Conservation (phyloP, 2,888 invertebrate genomes). For the Osmoderma eremita region DNA sequence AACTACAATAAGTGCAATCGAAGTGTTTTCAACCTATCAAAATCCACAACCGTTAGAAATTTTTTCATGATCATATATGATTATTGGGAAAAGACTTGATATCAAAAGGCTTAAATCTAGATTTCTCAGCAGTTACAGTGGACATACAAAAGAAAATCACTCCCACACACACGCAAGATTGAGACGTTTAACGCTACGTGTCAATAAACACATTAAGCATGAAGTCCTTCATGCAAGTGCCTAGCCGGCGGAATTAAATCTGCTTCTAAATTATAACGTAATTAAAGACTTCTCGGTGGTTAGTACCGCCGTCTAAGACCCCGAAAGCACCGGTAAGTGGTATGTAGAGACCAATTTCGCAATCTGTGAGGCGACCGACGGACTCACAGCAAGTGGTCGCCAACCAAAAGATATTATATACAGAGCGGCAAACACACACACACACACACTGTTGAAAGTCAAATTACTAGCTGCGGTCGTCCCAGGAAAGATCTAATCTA, state of each 20-base stretch:
- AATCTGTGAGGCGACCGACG: not conserved
- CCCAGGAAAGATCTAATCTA: constrained; percentile 28
- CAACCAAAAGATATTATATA: constrained; percentile 13
- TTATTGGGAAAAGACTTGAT: too few species aligned
- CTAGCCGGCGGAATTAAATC: constrained; percentile 10
- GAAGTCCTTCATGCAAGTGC: constrained; percentile 12
- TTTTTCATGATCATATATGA: too few species aligned
- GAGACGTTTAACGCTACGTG: constrained; percentile 11
- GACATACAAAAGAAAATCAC: too few species aligned
- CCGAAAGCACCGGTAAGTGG: constrained; percentile 17
- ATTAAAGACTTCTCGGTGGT: constrained; percentile 23
- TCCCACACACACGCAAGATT: not conserved
- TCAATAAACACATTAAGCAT: constrained; percentile 5
- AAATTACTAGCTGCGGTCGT: constrained; percentile 23
- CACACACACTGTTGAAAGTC: constrained; percentile 20
- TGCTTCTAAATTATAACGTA: constrained; percentile 21
- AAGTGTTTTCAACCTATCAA: too few species aligned
- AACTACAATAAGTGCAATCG: too few species aligned
- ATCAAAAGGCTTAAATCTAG: too few species aligned
- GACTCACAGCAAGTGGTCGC: constrained; percentile 11
- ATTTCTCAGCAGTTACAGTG: too few species aligned
- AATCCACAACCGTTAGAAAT: too few species aligned
- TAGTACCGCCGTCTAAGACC: constrained; percentile 2
- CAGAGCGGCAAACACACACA: not conserved
- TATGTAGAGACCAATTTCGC: constrained; percentile 12